These are phyloP conservation scores for Periphyllus acericola DNA, from an alignment of 2,888 invertebrate species.

Conservation along the genomic window DNA sequence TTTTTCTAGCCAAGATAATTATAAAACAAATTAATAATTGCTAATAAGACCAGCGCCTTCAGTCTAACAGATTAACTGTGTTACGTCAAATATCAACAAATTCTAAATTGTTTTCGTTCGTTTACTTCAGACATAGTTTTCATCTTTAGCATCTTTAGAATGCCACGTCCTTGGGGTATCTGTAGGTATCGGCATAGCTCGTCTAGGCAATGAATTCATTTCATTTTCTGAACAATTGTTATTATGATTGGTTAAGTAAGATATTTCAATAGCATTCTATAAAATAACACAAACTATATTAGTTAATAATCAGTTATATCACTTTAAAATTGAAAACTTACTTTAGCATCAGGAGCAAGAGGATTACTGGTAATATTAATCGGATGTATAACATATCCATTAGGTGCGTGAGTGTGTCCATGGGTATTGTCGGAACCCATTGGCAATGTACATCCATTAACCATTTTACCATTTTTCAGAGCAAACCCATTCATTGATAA, in stretches of 20 bases:
- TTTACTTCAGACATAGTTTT: slow-evolving; percentile 45
- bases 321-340: slow-evolving; percentile 67
- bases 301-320: slow-evolving; percentile 39
- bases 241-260: slow-evolving; percentile 76
- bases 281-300: slow-evolving; percentile 66
- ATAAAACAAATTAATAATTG: not conserved
- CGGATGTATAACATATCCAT: slow-evolving; percentile 65
- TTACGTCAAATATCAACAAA: not conserved
- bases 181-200: slow-evolving; percentile 38
- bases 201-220: slow-evolving; percentile 53
- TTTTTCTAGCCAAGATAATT: slow-evolving; percentile 19
- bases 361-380: slow-evolving; percentile 83
- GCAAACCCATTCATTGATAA: slow-evolving; percentile 66
- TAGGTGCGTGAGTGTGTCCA: slow-evolving; percentile 68
- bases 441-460: slow-evolving; percentile 68
- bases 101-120: not conserved
- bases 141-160: slow-evolving; percentile 52
- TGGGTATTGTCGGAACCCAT: slow-evolving; percentile 69
- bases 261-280: slow-evolving; percentile 75
- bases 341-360: slow-evolving; percentile 79
- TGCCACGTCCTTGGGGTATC: slow-evolving; percentile 47
- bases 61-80: slow-evolving; percentile 15
- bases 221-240: slow-evolving; percentile 67
- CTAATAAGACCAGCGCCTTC: slow-evolving; percentile 23
- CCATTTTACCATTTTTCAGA: slow-evolving; percentile 69